Evolutionary conservation across 2,113 vertebrate species (phyloP), one percentile per base, ranked within the genome.

Genomic region (Myocastor coypus): DNA sequence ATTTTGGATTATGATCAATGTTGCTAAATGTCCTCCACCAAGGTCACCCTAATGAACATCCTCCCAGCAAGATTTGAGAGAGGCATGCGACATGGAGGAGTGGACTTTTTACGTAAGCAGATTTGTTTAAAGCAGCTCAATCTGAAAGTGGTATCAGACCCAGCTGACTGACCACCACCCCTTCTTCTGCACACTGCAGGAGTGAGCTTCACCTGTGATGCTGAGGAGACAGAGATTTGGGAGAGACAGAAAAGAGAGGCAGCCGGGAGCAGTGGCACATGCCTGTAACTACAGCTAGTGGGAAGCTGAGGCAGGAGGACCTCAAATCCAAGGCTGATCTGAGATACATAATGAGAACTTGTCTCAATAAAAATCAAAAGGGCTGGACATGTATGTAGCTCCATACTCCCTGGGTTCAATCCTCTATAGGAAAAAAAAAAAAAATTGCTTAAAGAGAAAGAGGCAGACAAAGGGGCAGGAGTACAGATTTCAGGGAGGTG

Each of bases 81-180:
- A 90, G 30, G 11, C 61, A 17, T 6, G 13, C 9, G 57, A 63
- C 63, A 5, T 2, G 12, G 24, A 3, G 59, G 82, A 64, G 30
- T 52, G 50, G 83, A 22, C 20, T 78, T 66, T 82, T 3, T 0
- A 32, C 4, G 28, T 28, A 77, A 37, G 69, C 40, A 75, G 57
- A 16, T 64, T 30, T 80, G 24, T 10, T 57, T 14, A 19, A 69
- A 37, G 57, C 57, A 46, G 68, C 40, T 91, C 89, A 42, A 30
- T 17, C 55, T 66, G n/a, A 86, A 73, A 34, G 32, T 22, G 20
- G 20, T 30, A 13, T 85, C 37, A 22, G 78, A 28, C 3, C 28
- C 26, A 17, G 24, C 73, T 0, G 11, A 55, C 7, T 32, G 66
- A 17, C 4, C 4, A 13, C 5, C 2, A 19, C 1, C 32, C 13